These are phyloP conservation scores for Hydrotaea diabolus DNA, from an alignment of 2,888 invertebrate species.

Conservation along the genomic window DNA sequence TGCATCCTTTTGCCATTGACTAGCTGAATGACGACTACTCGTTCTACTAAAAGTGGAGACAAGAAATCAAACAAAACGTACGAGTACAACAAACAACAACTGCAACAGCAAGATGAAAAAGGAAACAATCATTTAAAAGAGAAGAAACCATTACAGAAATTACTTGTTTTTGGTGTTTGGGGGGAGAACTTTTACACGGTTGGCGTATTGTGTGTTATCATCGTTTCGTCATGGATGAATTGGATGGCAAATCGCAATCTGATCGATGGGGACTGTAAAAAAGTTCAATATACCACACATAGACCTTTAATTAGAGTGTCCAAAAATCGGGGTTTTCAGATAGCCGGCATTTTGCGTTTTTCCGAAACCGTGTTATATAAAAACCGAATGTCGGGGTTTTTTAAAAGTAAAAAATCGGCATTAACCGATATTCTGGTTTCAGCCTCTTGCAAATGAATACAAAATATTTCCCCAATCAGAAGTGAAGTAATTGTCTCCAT, in stretches of 20 bases:
- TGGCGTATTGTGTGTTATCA: constrained; percentile 19
- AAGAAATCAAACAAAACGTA: constrained; percentile 19
- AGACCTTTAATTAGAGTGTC: too few species aligned
- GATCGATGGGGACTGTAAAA: neutral
- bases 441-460: too few species aligned
- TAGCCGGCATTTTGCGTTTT: too few species aligned
- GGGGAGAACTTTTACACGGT: constrained; percentile 43
- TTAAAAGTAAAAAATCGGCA: too few species aligned
- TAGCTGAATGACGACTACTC: neutral
- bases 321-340: too few species aligned
- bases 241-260: constrained; percentile 30
- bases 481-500: too few species aligned
- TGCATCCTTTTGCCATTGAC: neutral
- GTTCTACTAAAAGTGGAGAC: neutral
- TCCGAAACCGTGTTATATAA: too few species aligned
- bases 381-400: too few species aligned
- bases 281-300: constrained; percentile 20
- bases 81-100: neutral
- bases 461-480: too few species aligned
- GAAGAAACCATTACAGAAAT: constrained; percentile 77
- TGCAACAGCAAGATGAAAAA: constrained; percentile 21
- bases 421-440: too few species aligned
- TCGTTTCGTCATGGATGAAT: constrained; percentile 2
- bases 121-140: constrained; percentile 45
- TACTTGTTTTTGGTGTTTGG: constrained; percentile 71